These are phyloP conservation scores for Leucopternis melanops DNA, from an alignment of 2,113 vertebrate genomes.

Conservation along the genomic window DNA sequence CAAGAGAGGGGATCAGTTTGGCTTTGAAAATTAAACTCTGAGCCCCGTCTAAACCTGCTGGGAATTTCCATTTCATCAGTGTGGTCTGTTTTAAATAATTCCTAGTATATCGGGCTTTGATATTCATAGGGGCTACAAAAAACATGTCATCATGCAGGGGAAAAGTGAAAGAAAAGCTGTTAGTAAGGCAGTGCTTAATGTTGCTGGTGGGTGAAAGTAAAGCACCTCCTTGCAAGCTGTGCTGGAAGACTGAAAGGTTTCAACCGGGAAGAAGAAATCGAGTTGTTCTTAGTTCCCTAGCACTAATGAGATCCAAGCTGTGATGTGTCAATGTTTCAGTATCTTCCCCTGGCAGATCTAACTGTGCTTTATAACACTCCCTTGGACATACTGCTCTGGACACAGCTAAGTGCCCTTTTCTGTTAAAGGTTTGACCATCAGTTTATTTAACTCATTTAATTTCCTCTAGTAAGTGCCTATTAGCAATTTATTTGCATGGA, in stretches of 20 bases:
- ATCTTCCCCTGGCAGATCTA: not conserved
- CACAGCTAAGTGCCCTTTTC: not conserved
- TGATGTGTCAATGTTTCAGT: not conserved
- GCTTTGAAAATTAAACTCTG: not conserved
- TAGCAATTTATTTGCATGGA: too few species aligned
- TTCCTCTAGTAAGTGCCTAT: not conserved
- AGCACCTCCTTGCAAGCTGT: not conserved
- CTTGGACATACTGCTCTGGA: not conserved
- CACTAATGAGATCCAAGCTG: not conserved
- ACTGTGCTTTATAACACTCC: not conserved
- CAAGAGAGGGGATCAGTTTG: not conserved
- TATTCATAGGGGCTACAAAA: not conserved
- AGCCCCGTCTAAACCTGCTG: not conserved
- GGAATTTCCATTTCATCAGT: constrained; percentile 1
- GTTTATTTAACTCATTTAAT: not conserved
- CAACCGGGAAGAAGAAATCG: not conserved
- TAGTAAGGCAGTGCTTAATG: not conserved
- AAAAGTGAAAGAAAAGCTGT: not conserved
- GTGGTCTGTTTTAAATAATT: not conserved
- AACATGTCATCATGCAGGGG: not conserved
- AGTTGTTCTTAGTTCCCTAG: not conserved
- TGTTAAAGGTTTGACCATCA: not conserved
- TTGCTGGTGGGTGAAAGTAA: not conserved
- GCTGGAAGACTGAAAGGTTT: not conserved
- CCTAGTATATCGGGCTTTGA: not conserved